These are phyloP conservation scores for Sebastes diploproa DNA, from an alignment of 2,797 vertebrate species.

Conservation along the genomic window DNA sequence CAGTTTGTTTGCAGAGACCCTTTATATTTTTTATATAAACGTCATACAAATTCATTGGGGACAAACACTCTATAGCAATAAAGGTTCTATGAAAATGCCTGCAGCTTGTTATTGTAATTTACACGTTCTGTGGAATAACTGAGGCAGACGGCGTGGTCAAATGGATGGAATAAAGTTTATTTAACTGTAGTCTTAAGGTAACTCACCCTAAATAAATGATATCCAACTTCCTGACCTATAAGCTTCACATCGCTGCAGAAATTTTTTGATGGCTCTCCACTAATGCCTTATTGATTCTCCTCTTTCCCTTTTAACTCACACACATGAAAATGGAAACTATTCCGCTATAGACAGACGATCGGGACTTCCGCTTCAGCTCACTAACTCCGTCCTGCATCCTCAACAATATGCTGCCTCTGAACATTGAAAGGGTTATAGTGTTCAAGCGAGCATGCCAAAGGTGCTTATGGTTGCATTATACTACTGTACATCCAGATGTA, in stretches of 20 bases:
- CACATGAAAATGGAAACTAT: conserved; percentile 78
- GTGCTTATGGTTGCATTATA: conserved; percentile 1
- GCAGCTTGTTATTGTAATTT: conserved; percentile 54
- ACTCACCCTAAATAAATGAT: conserved; percentile 71
- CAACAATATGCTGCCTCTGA: conserved; percentile 37
- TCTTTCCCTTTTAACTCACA: conserved; percentile 79
- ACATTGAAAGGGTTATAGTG: conserved; percentile 11
- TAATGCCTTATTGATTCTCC: conserved; percentile 83
- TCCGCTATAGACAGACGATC: conserved; percentile 65
- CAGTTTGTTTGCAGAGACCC: conserved; percentile 13
- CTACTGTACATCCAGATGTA: conserved; percentile 16
- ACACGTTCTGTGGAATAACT: conserved; percentile 54
- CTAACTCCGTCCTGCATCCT: conserved; percentile 36
- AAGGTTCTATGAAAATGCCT: conserved; percentile 13
- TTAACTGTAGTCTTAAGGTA: conserved; percentile 71
- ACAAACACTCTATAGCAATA: conserved; percentile 6
- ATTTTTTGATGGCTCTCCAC: conserved; percentile 74
- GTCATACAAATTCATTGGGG: background rate
- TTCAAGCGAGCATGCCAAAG: conserved; percentile 20
- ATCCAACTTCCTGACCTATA: conserved; percentile 70
- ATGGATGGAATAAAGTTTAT: conserved; percentile 70
- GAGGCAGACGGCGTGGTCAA: conserved; percentile 45
- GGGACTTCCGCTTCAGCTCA: conserved; percentile 50
- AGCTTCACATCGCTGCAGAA: conserved; percentile 56
- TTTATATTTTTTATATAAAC: conserved; percentile 19